Evolutionary conservation across 2,888 invertebrate species (phyloP), one percentile per base, ranked within the genome.

Genomic region (Heteropelma amictum): DNA sequence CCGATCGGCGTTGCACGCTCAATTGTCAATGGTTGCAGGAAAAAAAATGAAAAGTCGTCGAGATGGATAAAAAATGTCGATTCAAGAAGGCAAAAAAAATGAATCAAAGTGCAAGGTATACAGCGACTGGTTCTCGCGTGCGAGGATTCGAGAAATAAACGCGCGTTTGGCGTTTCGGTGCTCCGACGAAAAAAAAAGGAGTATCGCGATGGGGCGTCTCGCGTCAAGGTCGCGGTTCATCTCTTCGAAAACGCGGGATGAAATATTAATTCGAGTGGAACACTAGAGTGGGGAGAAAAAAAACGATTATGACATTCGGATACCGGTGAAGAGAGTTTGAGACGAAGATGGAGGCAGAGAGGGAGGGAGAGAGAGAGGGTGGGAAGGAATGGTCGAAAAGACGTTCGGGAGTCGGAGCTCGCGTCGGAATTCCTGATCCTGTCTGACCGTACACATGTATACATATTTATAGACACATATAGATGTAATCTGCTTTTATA

Each of bases 141-240:
- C 12, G 47, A 61, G 21, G 33, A 33, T 45, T 21, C 33, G 12
- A 19, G 17, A 21, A 61, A 42, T 19, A 28, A 45, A 26, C 23
- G 45, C 47, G 30, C 47, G 6, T 61, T 45, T 23, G 33, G 45
- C 30, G 19, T 30, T 30, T 61, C 23, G 21, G 45, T 33, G 5
- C 33, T 8, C 14, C 17, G 38, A 17, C 49, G 33, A 28, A 53
- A 40, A 58, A 26, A 30, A 17, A 19, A 54, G 2, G 23, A 8
- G 17, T 56, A 17, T 45, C 75, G 40, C 67, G 61, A 71, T 61
- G 67, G 70, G 61, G 56, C 30, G 61, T 35, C 56, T 33, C 49
- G 42, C 75, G 75, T 71, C 75, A 75, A 75, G 75, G 75, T 61
- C 75, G 75, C 67, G 67, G 71, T 71, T 42, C 67, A 71, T 71